Conservation (phyloP, 2,113 vertebrate species). For the Bos taurus region ARS-UCD2.0 NC_037350.1:23933501-23934000, state of each 20-base stretch:
- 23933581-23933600: slow-evolving; percentile 57
- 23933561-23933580: slow-evolving; percentile 55
- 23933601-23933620: slow-evolving; percentile 64
- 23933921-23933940: not conserved
- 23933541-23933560: slow-evolving; percentile 60
- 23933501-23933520: not conserved
- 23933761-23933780: slow-evolving; percentile 45
- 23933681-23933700: slow-evolving; percentile 55
- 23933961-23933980: not conserved
- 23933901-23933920: not conserved
- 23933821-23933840: slow-evolving; percentile 21
- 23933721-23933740: slow-evolving; percentile 58
- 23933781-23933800: not conserved
- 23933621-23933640: slow-evolving; percentile 69
- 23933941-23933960: not conserved
- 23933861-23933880: not conserved
- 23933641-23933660: slow-evolving; percentile 66
- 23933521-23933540: slow-evolving; percentile 64
- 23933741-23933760: slow-evolving; percentile 63
- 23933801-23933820: not conserved
- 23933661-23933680: slow-evolving; percentile 61
- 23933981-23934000: not conserved
- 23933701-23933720: slow-evolving; percentile 52
- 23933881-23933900: slow-evolving; percentile 26
- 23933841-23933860: not conserved